Evolutionary conservation across 2,797 vertebrate genomes (phyloP).

Genomic region (Clarias laeviceps): DNA sequence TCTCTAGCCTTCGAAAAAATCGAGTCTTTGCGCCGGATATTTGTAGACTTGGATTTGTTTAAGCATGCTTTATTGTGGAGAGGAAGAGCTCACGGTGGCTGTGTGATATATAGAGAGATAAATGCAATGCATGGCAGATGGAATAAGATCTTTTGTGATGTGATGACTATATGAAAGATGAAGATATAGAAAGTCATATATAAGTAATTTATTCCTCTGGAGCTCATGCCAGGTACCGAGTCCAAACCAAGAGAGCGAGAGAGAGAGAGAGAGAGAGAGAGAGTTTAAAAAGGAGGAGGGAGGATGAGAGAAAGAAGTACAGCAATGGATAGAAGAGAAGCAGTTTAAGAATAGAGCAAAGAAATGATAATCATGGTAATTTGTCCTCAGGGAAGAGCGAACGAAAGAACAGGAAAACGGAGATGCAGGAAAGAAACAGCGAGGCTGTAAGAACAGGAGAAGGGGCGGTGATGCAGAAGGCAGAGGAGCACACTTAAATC

Average conservation of each 20-base stretch:
- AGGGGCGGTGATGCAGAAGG: slow-evolving; percentile 55
- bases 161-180: slow-evolving; percentile 65
- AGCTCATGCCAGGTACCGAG: slow-evolving; percentile 52
- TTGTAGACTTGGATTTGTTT: slow-evolving; percentile 65
- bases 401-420: slow-evolving; percentile 3
- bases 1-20: background rate
- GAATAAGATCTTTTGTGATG: slow-evolving; percentile 73
- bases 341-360: slow-evolving; percentile 61
- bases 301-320: slow-evolving; percentile 21
- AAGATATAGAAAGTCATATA: slow-evolving; percentile 66
- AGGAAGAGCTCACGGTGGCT: slow-evolving; percentile 59
- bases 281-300: slow-evolving; percentile 5
- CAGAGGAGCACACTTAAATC: slow-evolving; percentile 47
- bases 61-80: slow-evolving; percentile 61
- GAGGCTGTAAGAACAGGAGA: slow-evolving; percentile 39
- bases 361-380: slow-evolving; percentile 69
- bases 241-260: slow-evolving; percentile 6
- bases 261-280: slow-evolving; percentile 24
- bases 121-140: slow-evolving; percentile 70
- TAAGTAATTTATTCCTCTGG: slow-evolving; percentile 74
- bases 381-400: slow-evolving; percentile 64
- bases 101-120: slow-evolving; percentile 67
- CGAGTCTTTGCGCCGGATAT: background rate
- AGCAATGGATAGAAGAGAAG: slow-evolving; percentile 29
- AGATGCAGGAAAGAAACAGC: background rate